phyloP scores from a whole-genome alignment of 1,140 invertebrate genomes.

The Bilobella aurantiaca region DNA sequence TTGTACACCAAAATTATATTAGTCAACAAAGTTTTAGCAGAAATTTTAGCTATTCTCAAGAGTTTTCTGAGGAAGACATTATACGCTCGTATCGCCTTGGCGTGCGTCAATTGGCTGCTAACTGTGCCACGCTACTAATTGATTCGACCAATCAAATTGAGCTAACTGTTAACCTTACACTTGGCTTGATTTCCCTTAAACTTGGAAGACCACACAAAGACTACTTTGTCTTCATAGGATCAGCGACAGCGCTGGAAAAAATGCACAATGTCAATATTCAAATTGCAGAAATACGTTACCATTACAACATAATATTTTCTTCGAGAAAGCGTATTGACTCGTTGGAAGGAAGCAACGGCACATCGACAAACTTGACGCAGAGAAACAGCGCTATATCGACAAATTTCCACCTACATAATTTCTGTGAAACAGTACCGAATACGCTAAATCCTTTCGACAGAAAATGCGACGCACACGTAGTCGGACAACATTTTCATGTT shows the following conservation, averaged over 20 bases:
- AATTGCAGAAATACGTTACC: neutral
- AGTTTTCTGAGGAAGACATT: neutral
- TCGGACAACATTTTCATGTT: neutral
- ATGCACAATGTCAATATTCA: no score
- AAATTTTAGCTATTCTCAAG: no score
- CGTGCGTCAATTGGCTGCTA: neutral
- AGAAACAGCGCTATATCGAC: no score
- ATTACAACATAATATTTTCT: neutral
- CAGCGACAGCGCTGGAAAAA: neutral
- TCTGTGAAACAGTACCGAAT: neutral
- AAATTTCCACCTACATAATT: neutral
- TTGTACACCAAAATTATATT: no score
- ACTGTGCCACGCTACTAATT: neutral
- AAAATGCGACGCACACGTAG: neutral
- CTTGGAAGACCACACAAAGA: constrained; percentile 2
- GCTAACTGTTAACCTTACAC: neutral
- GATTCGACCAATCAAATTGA: neutral
- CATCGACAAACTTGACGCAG: no score
- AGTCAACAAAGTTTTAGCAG: no score
- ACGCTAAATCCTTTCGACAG: neutral
- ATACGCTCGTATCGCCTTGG: neutral
- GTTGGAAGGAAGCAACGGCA: no score
- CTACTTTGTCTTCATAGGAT: constrained; percentile 1
- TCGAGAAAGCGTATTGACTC: no score
- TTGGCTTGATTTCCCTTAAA: no score